Conservation (phyloP, 1,140 invertebrate genomes). For the Sinella curviseta region DNA sequence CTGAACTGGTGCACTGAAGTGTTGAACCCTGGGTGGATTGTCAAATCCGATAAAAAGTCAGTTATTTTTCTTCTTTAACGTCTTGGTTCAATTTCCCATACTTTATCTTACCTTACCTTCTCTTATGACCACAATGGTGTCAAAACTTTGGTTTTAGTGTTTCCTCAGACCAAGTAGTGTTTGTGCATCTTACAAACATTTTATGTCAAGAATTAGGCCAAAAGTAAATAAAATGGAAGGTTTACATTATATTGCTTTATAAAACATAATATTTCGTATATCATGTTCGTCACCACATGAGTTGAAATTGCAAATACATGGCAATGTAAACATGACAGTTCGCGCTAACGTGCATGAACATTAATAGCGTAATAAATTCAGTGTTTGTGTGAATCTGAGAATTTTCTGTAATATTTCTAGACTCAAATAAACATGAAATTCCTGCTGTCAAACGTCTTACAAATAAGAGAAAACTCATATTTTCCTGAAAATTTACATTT, state of each 20-base stretch:
- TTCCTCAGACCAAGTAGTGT: neutral
- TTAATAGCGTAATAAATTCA: no score
- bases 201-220: neutral
- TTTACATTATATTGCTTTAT: neutral
- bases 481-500: no score
- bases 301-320: no score
- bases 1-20: neutral
- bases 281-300: no score
- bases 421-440: no score
- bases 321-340: no score
- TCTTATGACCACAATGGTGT: neutral
- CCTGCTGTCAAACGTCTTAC: no score
- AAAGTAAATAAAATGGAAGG: neutral
- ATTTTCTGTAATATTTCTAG: no score
- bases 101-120: neutral
- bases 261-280: neutral
- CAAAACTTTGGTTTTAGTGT: neutral
- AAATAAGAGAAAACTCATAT: no score
- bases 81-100: neutral
- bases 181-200: neutral
- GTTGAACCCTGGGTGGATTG: neutral
- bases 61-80: constrained; percentile 11
- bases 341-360: no score
- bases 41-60: constrained; percentile 11
- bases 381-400: no score